Base-by-base conservation (phyloP, 2,888 invertebrate species). In the Nowickia ferox region DNA sequence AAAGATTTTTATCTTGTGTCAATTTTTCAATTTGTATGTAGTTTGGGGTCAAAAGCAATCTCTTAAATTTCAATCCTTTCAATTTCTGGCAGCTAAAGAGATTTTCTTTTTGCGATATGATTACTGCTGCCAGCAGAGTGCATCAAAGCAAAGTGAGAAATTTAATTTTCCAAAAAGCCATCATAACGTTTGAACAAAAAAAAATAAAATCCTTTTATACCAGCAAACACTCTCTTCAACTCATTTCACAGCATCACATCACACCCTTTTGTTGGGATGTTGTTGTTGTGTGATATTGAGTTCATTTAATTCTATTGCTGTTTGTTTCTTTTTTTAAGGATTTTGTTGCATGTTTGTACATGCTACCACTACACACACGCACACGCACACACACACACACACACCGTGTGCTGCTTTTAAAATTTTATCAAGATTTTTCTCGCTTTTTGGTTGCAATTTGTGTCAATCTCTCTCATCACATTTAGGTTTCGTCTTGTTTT, bases 361-460 rank as follows among this genome's bases (percentile, higher is more conserved):
- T 66, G 22, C 78, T 63, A 57, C 57, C 38, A n/a, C 40, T 44
- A 38, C 38, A 46, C 48, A n/a, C n/a, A n/a, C n/a, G n/a, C n/a
- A n/a, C 30, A 30, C 30, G 6, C 30, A 30, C 30, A 30, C 6
- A 30, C 30, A n/a, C 4, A 6, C 30, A 30, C 30, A 30, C 30
- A 30, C 4, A 30, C 0, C 30, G 30, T 40, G 10, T 46, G 74
- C 22, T 71, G 53, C 76, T 76, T 57, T 77, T 30, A 13, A 44
- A 22, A 17, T 79, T 84, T 90, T 90, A 90, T 90, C 91, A 88
- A 89, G 90, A 89, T 91, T 88, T 76, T 88, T 89, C 88, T 88
- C 88, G 88, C 89, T 88, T 89, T 83, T 89, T 88, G 87, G 86
- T 87, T 87, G 86, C 87, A 88, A 86, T 87, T 88, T 88, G 82